Conservation (phyloP, 2,797 vertebrate species). For the Cirrhinus mrigala region DNA sequence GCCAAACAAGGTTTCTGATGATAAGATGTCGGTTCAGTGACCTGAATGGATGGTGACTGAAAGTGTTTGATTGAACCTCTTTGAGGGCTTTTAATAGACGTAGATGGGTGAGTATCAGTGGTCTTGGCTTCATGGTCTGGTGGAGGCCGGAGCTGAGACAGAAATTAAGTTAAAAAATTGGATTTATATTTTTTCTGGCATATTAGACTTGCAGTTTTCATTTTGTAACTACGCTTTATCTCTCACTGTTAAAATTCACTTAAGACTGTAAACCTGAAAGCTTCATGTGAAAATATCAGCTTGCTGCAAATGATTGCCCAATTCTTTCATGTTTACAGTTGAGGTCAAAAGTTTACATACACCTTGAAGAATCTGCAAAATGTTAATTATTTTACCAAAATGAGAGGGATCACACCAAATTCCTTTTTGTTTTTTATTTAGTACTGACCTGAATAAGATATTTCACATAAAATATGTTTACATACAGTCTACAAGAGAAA, state of each 20-base stretch:
- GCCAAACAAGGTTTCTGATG: not conserved
- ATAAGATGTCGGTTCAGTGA: constrained; percentile 10
- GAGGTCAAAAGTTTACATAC: too few relatives aligned
- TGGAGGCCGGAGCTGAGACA: constrained; percentile 59
- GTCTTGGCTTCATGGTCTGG: constrained; percentile 63
- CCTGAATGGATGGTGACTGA: constrained; percentile 48
- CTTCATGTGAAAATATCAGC: not conserved
- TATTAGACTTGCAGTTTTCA: not conserved
- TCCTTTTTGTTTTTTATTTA: too few relatives aligned
- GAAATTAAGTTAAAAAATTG: not conserved
- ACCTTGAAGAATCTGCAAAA: too few relatives aligned
- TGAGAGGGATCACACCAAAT: too few relatives aligned
- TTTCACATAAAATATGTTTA: too few relatives aligned
- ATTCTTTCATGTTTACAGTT: not conserved
- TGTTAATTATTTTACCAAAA: too few relatives aligned
- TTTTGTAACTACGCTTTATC: not conserved
- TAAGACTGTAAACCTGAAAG: not conserved
- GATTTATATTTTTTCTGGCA: not conserved
- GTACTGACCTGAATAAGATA: too few relatives aligned
- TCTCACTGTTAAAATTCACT: not conserved
- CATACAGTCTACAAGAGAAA: too few relatives aligned
- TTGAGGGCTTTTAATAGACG: constrained; percentile 25
- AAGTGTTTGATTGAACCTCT: constrained; percentile 4
- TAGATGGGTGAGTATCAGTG: constrained; percentile 22
- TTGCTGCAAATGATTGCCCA: not conserved